Base-by-base conservation (phyloP, 2,797 vertebrate species). In the Loris lydekkerianus region DNA sequence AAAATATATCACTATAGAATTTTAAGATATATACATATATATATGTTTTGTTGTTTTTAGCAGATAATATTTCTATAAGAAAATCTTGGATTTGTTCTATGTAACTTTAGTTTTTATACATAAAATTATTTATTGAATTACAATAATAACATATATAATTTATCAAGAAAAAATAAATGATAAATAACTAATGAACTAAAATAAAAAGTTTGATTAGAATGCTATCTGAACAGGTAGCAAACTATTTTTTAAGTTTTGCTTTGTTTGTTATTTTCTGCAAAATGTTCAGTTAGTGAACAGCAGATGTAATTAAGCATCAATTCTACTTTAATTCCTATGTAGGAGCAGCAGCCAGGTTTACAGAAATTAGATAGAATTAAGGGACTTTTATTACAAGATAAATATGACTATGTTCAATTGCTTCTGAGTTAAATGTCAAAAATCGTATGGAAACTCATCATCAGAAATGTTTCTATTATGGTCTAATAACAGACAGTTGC, bases 151-250 rank as follows among this genome's bases (percentile, higher is more conserved):
- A 46, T 89, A 86, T 60, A 0, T n/a, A 92, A 34, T 63, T 61
- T 90, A 89, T 46, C 1, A 92, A 94, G 83, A 77, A 27, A 78
- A 46, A 65, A 53, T 43, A 81, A 95, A 29, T 29, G n/a, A 89
- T 83, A 93, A 80, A n/a, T 46, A 89, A 67, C 7, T 80, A 63
- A 63, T 40, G 37, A 46, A 75, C 21, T 17, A 83, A 25, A 56
- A 65, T 37, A 29, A 65, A 46, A 77, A 91, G 15, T 85, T 56
- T 76, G 81, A 75, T 69, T 81, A 56, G 1, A 80, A 49, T 65
- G 5, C 31, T 61, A 23, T 43, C n/a, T 88, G 27, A 76, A 21
- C 34, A 61, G 53, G 40, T 31, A 37, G 3, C 5, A 8, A 70
- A 91, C 14, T 14, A 17, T 6, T 73, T 76, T 81, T 65, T 25